Conservation (phyloP, 2,113 vertebrate species). For the Numenius arquata region DNA sequence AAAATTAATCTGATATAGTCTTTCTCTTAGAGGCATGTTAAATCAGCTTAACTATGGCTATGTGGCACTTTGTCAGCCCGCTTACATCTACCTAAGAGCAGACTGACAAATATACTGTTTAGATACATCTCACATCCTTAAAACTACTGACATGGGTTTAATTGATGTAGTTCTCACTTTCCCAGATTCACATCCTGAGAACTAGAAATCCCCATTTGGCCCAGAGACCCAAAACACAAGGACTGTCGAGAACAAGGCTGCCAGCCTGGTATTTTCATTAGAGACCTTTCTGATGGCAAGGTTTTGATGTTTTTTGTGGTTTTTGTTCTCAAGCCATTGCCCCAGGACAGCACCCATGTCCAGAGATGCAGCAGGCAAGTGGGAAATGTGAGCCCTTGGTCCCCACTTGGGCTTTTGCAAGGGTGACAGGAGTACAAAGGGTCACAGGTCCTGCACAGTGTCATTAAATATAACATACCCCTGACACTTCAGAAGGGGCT, state of each 20-base stretch:
- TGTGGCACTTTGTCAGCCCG: not conserved
- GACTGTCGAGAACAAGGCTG: not conserved
- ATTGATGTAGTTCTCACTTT: not conserved
- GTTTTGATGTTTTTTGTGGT: not conserved
- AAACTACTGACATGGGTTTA: not conserved
- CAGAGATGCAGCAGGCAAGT: not conserved
- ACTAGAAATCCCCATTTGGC: not conserved
- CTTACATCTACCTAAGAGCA: not conserved
- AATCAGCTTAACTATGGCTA: not conserved
- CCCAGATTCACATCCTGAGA: not conserved
- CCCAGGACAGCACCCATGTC: not conserved
- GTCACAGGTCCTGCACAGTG: not conserved
- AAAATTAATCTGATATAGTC: not conserved
- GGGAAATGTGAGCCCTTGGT: not conserved
- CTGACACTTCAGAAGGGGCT: accelerated
- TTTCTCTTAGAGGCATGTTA: not conserved
- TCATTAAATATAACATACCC: not conserved
- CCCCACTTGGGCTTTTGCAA: not conserved
- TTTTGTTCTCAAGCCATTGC: not conserved
- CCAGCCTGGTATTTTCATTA: not conserved
- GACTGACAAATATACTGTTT: not conserved
- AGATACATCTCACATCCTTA: not conserved
- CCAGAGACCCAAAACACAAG: not conserved
- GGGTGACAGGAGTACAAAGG: not conserved
- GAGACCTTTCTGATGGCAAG: not conserved